Conservation (phyloP, 1,140 invertebrate genomes). For the Trichonephila clavipes region DNA sequence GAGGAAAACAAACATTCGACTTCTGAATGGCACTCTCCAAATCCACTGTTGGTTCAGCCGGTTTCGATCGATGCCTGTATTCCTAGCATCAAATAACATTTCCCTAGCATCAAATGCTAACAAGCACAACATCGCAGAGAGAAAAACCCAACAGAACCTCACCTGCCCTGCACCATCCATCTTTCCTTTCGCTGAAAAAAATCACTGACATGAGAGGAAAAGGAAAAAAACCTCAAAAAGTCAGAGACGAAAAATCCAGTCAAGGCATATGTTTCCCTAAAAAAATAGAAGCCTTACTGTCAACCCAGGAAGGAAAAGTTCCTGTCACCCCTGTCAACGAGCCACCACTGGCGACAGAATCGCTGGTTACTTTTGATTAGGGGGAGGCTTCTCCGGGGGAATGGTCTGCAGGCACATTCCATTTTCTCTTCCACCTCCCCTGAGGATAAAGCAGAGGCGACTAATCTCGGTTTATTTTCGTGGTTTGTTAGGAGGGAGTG, state of each 20-base stretch:
- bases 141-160: no score
- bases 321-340: background rate
- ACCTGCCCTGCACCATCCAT: no score
- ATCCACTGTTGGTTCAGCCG: no score
- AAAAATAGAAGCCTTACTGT: background rate
- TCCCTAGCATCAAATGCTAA: no score
- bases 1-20: no score
- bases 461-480: constrained; percentile 26
- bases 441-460: background rate
- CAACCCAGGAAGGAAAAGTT: background rate
- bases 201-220: background rate
- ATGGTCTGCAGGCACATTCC: constrained; percentile 6
- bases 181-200: background rate
- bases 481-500: background rate
- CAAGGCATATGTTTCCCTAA: background rate
- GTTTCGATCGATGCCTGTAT: no score
- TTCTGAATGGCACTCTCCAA: no score
- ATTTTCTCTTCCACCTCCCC: background rate
- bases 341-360: background rate
- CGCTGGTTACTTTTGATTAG: constrained; percentile 26
- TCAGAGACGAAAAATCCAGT: background rate
- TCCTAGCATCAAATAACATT: no score
- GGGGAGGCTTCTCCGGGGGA: background rate
- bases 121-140: no score
- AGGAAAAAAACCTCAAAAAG: background rate